Conservation (phyloP, 2,797 vertebrate species). For the Babyrousa celebensis region DNA sequence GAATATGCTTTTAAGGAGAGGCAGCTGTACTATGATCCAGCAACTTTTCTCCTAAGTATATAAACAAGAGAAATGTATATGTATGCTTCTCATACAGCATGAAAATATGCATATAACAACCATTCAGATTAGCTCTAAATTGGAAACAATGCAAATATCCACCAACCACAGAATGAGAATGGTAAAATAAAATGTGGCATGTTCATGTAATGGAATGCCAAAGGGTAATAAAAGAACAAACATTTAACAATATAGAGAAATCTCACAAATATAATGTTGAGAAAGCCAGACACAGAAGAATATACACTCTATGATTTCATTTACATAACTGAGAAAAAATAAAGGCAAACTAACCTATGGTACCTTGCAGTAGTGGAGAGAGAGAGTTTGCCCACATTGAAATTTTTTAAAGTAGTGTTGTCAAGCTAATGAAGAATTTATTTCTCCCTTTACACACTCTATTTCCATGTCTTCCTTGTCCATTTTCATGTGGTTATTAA, state of each 20-base stretch:
- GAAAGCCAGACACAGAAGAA: neutral
- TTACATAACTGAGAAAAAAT: slow-evolving; percentile 10
- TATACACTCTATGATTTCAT: neutral
- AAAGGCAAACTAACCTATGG: neutral
- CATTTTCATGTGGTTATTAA: neutral
- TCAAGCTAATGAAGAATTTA: neutral
- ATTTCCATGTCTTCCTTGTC: neutral
- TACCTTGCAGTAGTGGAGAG: neutral
- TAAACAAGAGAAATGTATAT: slow-evolving; percentile 36
- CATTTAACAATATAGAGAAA: neutral
- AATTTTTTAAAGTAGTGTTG: neutral
- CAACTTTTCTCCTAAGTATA: neutral
- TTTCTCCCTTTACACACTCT: neutral
- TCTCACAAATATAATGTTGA: neutral
- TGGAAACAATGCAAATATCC: neutral
- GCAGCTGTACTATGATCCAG: neutral
- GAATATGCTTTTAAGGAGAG: neutral
- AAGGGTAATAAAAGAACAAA: neutral
- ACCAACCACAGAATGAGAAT: neutral
- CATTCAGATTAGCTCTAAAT: neutral
- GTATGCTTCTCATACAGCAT: neutral
- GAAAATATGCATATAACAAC: neutral
- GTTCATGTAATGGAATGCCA: neutral
- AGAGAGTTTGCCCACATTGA: neutral
- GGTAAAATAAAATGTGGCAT: neutral